These are phyloP conservation scores for Hesperia comma DNA, from an alignment of 2,888 invertebrate species.

Conservation along the genomic window DNA sequence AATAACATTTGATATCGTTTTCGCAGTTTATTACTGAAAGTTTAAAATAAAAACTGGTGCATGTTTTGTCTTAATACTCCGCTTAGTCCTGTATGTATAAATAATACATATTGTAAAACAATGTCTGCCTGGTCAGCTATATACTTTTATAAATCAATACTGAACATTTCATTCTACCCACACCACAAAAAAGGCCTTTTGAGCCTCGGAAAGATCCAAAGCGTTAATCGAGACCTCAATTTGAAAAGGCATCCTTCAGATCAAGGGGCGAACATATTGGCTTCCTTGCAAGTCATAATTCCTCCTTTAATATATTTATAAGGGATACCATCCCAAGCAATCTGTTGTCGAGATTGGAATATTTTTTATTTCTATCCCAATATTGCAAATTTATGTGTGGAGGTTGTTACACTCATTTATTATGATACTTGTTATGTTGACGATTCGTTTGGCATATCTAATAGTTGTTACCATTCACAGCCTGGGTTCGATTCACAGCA, in stretches of 20 bases:
- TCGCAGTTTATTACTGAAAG: no score
- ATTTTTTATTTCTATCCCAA: constrained; percentile 61
- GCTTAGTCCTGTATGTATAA: no score
- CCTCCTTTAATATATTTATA: constrained; percentile 69
- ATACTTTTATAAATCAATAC: background rate
- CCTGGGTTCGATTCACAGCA: no score
- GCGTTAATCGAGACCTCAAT: constrained; percentile 34
- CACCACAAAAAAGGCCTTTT: constrained; percentile 29
- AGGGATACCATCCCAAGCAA: constrained; percentile 58
- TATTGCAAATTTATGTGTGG: constrained; percentile 35
- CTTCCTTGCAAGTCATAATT: constrained; percentile 58
- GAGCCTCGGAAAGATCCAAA: constrained; percentile 14
- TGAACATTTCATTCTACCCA: background rate
- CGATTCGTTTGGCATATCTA: no score
- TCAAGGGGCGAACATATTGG: constrained; percentile 49
- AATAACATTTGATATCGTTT: no score
- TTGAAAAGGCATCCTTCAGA: constrained; percentile 35
- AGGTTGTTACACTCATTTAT: background rate
- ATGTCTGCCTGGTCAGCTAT: no score
- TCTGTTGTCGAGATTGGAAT: constrained; percentile 67
- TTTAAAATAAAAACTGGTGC: no score
- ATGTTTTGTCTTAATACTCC: no score
- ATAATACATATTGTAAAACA: no score
- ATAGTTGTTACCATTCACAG: no score
- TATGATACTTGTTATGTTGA: background rate